These are phyloP conservation scores for Salminus brasiliensis DNA, from an alignment of 2,113 vertebrate genomes.

Conservation along the genomic window DNA sequence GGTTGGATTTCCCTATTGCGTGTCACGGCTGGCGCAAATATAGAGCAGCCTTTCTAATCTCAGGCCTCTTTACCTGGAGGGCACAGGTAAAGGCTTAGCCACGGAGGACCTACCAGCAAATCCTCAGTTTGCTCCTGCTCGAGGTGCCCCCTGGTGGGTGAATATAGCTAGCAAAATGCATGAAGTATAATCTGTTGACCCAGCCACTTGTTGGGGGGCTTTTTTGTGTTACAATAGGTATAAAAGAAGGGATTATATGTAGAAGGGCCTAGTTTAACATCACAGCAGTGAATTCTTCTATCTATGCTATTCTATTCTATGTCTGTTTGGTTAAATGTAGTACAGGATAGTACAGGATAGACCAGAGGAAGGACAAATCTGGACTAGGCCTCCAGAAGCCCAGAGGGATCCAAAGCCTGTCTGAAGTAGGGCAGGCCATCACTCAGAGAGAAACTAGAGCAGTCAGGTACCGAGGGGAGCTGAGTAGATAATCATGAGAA, in stretches of 20 bases:
- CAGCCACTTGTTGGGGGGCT: background rate
- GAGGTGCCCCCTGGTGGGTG: conserved; percentile 34
- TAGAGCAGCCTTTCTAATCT: conserved; percentile 57
- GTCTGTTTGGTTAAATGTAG: too few species aligned
- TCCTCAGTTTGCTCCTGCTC: conserved; percentile 46
- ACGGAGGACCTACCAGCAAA: conserved; percentile 67
- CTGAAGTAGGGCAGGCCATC: conserved; percentile 20
- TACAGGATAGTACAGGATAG: too few species aligned
- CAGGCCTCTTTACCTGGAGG: conserved; percentile 62
- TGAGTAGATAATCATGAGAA: background rate
- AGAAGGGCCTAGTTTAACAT: too few species aligned
- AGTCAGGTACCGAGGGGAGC: conserved; percentile 34
- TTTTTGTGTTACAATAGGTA: background rate
- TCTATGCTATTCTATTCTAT: too few species aligned
- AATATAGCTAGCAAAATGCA: background rate
- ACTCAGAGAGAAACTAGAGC: conserved; percentile 42
- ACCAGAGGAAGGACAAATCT: background rate
- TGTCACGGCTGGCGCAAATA: conserved; percentile 44
- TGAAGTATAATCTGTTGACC: background rate
- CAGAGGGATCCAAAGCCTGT: background rate
- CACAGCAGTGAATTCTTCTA: too few species aligned
- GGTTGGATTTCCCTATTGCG: conserved; percentile 46
- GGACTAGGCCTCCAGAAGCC: background rate
- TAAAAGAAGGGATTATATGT: background rate
- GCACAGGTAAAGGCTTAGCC: conserved; percentile 72